phyloP scores from a whole-genome alignment of 2,113 vertebrate species.

The Dasyurus viverrinus region DNA sequence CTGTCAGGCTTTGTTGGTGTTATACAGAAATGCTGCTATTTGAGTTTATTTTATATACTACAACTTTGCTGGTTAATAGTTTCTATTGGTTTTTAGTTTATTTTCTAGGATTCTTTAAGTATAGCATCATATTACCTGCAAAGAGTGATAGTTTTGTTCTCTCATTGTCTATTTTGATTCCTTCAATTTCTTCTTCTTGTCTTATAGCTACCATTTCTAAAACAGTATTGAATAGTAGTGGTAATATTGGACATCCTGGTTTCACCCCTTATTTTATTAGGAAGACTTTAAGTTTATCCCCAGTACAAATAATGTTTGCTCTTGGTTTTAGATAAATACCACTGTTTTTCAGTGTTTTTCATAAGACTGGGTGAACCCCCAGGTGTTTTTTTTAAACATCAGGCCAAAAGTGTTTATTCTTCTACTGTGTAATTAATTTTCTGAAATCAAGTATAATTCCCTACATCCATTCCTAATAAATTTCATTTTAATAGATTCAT shows the following conservation, averaged over 20 bases:
- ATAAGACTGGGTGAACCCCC: neutral
- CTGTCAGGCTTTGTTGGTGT: neutral
- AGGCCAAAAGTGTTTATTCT: neutral
- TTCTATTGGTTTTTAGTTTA: neutral
- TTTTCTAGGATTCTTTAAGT: neutral
- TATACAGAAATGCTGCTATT: neutral
- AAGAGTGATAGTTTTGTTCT: neutral
- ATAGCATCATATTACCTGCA: neutral
- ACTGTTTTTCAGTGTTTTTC: neutral
- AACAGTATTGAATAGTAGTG: neutral
- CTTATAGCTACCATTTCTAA: neutral
- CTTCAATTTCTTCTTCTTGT: neutral
- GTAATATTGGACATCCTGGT: neutral
- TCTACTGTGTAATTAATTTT: neutral
- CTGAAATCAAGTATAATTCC: neutral
- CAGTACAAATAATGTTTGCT: neutral
- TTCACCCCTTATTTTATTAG: neutral
- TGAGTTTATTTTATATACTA: neutral
- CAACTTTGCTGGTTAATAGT: neutral
- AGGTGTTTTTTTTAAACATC: neutral
- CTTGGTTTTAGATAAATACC: neutral
- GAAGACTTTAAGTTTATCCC: neutral
- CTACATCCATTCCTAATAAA: neutral
- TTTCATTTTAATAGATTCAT: neutral
- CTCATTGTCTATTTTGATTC: neutral